A percentile compares a stretch with the other conserved stretches of the same genome.
Conservation (phyloP, 30 jellyfish, hydroid and myxozoan species). For the Aurelia sp. region DNA sequence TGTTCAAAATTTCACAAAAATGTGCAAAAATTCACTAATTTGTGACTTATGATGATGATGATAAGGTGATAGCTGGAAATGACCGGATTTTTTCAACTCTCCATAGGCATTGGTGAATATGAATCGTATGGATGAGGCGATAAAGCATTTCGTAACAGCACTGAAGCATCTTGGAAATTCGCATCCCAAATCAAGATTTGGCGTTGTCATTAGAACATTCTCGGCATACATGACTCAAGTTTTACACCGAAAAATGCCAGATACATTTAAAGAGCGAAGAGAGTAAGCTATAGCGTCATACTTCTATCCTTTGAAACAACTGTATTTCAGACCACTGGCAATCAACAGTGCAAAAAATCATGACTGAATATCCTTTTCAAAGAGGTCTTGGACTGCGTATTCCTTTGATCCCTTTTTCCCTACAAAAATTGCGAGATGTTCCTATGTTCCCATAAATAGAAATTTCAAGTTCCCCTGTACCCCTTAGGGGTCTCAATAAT, state of each 20-base stretch:
- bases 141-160: constrained; percentile 57
- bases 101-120: constrained; percentile 74
- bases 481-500: no score
- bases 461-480: no score
- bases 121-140: constrained; percentile 78
- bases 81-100: no score
- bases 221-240: constrained; percentile 89
- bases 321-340: neutral
- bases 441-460: no score
- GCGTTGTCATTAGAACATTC: constrained; percentile 54
- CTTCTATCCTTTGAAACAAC: neutral
- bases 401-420: no score
- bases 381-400: no score
- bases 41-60: no score
- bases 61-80: no score
- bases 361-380: neutral
- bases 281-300: constrained; percentile 41
- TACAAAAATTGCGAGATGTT: no score
- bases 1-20: no score
- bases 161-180: constrained; percentile 70
- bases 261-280: constrained; percentile 81
- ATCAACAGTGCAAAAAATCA: neutral
- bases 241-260: constrained; percentile 93
- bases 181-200: constrained; percentile 73
- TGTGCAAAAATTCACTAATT: no score